Evolutionary conservation across 2,888 invertebrate species (phyloP).

Genomic region (Tetranychus truncatus): DNA sequence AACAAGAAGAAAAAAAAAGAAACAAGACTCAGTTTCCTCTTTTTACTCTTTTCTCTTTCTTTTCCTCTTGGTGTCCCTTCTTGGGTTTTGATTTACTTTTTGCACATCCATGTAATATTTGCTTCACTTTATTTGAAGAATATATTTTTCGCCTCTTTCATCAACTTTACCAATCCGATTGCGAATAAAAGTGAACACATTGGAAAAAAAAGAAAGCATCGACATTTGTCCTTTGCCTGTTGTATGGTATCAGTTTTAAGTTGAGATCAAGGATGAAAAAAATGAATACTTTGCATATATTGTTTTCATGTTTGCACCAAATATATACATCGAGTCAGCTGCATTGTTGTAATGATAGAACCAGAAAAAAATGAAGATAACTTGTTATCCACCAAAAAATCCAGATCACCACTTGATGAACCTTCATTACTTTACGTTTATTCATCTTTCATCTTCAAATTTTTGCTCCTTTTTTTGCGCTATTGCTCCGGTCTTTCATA

Average conservation of each 20-base stretch:
- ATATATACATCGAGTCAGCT: too few species aligned
- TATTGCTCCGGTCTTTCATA: too few species aligned
- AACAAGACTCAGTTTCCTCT: neutral
- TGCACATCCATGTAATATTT: neutral
- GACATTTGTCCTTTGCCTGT: neutral
- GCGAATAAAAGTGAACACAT: neutral
- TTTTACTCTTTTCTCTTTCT: conserved; percentile 1
- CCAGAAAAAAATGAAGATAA: too few species aligned
- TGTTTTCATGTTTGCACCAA: neutral
- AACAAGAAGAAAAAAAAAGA: neutral
- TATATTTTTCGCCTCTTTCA: neutral
- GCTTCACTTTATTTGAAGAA: neutral
- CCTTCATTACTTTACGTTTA: too few species aligned
- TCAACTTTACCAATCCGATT: neutral
- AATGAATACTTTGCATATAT: neutral
- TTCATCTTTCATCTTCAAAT: too few species aligned
- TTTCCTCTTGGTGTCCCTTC: neutral
- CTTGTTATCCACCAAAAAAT: too few species aligned
- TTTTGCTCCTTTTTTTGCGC: too few species aligned
- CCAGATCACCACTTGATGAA: too few species aligned
- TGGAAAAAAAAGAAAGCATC: neutral
- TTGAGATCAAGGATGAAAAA: neutral
- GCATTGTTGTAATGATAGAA: too few species aligned
- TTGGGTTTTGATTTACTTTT: neutral
- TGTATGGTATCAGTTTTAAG: neutral